Percentiles rank a stretch among this genome's conserved stretches.
Conservation (phyloP, 2,113 vertebrate species). For the Hirundichthys speculiger region DNA sequence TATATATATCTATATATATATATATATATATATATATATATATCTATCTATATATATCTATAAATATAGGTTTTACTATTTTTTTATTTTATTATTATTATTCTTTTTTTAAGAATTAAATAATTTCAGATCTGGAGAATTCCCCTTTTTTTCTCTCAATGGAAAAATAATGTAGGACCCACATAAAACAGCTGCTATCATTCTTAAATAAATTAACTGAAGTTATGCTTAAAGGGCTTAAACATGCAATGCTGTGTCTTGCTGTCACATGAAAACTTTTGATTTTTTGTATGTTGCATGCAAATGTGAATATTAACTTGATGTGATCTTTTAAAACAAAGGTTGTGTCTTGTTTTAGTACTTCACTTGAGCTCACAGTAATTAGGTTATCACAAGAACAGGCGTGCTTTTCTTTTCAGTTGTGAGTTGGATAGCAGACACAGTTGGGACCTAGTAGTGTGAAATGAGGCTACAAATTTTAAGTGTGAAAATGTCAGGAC, state of each 20-base stretch:
- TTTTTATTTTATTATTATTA: too few relatives aligned
- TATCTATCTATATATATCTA: too few relatives aligned
- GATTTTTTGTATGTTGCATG: conserved; percentile 72
- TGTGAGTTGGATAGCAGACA: too few relatives aligned
- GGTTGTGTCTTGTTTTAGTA: conserved; percentile 12
- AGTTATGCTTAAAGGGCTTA: conserved; percentile 58
- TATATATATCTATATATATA: too few relatives aligned
- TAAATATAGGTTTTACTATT: too few relatives aligned
- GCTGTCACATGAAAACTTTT: conserved; percentile 58
- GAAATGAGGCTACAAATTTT: too few relatives aligned
- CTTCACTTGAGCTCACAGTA: conserved; percentile 16
- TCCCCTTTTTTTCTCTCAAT: neutral
- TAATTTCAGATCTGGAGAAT: too few relatives aligned
- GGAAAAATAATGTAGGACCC: conserved; percentile 23
- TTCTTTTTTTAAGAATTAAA: too few relatives aligned
- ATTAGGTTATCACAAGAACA: neutral
- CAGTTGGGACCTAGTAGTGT: too few relatives aligned
- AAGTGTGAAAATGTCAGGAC: too few relatives aligned
- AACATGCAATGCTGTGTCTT: conserved; percentile 49
- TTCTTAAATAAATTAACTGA: conserved; percentile 53
- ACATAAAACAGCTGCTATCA: conserved; percentile 67
- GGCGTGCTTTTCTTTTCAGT: too few relatives aligned
- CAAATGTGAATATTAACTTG: conserved; percentile 67
- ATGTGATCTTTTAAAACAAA: conserved; percentile 48
- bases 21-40: too few relatives aligned